Percentiles rank a stretch among this genome's conserved stretches.
These are phyloP conservation scores for Mongoloraphidia duomilia DNA, from an alignment of 2,888 invertebrate species.

Conservation along the genomic window DNA sequence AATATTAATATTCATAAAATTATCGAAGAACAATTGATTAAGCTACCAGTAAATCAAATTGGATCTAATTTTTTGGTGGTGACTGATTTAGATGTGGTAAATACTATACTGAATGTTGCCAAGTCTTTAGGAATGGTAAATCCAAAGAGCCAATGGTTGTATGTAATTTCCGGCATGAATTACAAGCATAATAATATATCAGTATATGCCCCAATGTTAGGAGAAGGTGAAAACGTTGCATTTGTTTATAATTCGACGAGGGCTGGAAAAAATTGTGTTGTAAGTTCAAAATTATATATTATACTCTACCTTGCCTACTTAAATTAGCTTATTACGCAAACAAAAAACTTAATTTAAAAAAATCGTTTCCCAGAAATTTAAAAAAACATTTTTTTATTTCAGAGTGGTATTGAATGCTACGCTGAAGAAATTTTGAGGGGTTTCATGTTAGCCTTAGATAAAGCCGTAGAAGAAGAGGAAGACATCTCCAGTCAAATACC, in stretches of 20 bases:
- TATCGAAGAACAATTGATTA: constrained; percentile 22
- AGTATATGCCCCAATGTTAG: constrained; percentile 39
- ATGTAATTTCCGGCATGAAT: constrained; percentile 50
- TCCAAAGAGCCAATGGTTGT: constrained; percentile 69
- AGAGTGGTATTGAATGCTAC: constrained; percentile 56
- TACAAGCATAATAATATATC: constrained; percentile 35
- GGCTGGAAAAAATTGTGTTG: constrained; percentile 37
- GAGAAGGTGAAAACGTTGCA: constrained; percentile 69
- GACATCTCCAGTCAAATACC: constrained; percentile 61
- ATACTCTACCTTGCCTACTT: too few relatives aligned
- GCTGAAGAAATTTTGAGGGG: constrained; percentile 49
- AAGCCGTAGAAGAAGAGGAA: constrained; percentile 52
- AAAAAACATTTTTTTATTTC: constrained; percentile 12
- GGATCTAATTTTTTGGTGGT: constrained; percentile 42
- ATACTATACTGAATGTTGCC: constrained; percentile 52
- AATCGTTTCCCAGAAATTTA: too few relatives aligned
- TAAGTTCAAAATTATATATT: constrained; percentile 21
- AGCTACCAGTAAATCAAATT: constrained; percentile 23
- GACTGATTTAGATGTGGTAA: constrained; percentile 43
- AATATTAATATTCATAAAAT: constrained; percentile 19
- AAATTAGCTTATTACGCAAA: too few relatives aligned
- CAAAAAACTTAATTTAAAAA: too few relatives aligned
- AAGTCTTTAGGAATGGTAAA: constrained; percentile 50
- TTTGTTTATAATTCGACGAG: constrained; percentile 56
- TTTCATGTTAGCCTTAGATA: constrained; percentile 52